Evolutionary conservation across 2,888 invertebrate species (phyloP).

Genomic region (Andrena fulva): DNA sequence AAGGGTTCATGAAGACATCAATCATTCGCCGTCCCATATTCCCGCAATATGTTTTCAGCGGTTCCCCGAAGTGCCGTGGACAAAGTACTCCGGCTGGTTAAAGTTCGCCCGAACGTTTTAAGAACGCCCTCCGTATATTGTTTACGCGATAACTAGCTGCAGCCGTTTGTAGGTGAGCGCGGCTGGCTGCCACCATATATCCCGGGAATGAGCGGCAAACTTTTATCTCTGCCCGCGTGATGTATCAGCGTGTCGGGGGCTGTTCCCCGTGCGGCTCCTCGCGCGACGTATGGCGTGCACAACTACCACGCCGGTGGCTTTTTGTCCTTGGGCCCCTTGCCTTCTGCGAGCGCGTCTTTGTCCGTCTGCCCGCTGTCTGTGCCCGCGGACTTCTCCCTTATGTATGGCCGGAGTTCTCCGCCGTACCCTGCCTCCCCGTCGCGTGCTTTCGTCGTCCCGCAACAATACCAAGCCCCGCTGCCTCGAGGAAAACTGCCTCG

Average conservation of each 20-base stretch:
- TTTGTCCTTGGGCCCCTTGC: not conserved
- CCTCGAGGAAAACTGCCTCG: no score
- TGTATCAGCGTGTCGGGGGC: conserved; percentile 47
- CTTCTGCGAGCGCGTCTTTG: not conserved
- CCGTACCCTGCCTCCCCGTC: not conserved
- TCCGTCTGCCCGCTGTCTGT: not conserved
- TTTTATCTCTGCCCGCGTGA: conserved; percentile 67
- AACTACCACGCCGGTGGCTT: not conserved
- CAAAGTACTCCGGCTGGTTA: not conserved
- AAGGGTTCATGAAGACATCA: no score
- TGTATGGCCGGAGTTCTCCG: not conserved
- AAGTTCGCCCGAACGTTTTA: not conserved
- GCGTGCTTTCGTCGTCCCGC: no score
- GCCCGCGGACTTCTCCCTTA: not conserved
- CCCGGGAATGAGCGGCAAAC: conserved; percentile 64
- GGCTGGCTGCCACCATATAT: conserved; percentile 58
- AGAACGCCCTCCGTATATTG: conserved; percentile 47
- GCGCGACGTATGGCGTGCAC: not conserved
- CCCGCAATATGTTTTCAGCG: no score
- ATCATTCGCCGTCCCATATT: no score
- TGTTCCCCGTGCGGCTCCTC: conserved; percentile 16
- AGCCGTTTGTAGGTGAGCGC: conserved; percentile 47
- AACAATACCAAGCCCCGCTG: no score
- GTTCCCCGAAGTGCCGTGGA: no score
- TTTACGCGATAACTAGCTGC: conserved; percentile 61